A percentile compares a stretch with the other conserved stretches of the same genome.
Evolutionary conservation across 2,113 vertebrate genomes (phyloP).

Genomic region (Paramormyrops kingsleyae): DNA sequence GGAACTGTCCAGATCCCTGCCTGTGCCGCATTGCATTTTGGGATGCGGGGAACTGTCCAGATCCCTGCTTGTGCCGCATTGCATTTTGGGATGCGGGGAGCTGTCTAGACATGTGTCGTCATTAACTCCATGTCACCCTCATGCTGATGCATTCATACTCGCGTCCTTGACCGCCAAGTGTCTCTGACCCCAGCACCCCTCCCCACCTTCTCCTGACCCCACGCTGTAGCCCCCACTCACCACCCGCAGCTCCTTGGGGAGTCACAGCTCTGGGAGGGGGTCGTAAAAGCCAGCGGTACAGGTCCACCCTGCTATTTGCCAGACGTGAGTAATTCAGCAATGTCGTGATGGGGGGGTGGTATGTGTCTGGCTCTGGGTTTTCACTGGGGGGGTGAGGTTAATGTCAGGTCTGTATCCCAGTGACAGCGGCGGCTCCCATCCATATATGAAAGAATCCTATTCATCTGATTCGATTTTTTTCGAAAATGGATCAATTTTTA

Average conservation of each 20-base stretch:
- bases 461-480: constrained; percentile 99
- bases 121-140: constrained; percentile 62
- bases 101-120: constrained; percentile 63
- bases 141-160: constrained; percentile 73
- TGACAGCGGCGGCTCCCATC: constrained; percentile 86
- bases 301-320: constrained; percentile 55
- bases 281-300: constrained; percentile 69
- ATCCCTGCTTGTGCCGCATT: constrained; percentile 24
- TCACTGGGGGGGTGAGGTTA: constrained; percentile 83
- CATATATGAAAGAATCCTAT: constrained; percentile 96
- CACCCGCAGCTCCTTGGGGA: constrained; percentile 43
- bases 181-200: neutral
- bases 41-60: constrained; percentile 50
- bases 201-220: constrained; percentile 4
- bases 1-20: constrained; percentile 55
- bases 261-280: constrained; percentile 56
- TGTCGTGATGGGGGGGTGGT: constrained; percentile 60
- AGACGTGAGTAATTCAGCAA: constrained; percentile 93
- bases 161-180: constrained; percentile 49
- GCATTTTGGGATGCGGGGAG: constrained; percentile 23
- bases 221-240: neutral
- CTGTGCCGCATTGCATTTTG: neutral
- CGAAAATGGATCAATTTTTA: constrained; percentile 99
- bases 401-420: constrained; percentile 90
- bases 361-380: neutral